Conservation (phyloP, 2,113 vertebrate species). For the Bufo bufo region DNA sequence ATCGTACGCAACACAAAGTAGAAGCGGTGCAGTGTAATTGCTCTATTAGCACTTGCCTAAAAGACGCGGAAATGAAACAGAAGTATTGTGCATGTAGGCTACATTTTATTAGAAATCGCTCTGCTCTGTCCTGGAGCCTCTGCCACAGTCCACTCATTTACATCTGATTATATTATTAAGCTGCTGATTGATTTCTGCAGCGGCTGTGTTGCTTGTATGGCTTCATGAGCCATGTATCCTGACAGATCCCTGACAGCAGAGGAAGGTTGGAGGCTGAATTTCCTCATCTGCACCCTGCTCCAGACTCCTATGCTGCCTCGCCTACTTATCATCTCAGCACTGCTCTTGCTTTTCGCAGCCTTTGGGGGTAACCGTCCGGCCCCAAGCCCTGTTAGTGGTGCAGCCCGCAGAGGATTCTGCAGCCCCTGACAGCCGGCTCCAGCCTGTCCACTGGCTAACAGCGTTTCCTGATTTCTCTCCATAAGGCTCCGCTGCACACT, state of each 20-base stretch:
- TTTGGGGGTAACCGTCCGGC: conserved; percentile 33
- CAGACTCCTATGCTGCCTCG: conserved; percentile 27
- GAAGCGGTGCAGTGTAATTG: not conserved
- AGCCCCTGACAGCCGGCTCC: conserved; percentile 54
- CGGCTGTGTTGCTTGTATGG: conserved; percentile 27
- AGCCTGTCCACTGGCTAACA: conserved; percentile 54
- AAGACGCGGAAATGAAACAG: conserved; percentile 8
- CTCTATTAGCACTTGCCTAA: conserved; percentile 29
- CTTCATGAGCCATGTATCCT: not conserved
- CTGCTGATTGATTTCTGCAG: conserved; percentile 34
- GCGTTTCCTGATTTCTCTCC: conserved; percentile 49
- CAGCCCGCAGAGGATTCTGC: conserved; percentile 42
- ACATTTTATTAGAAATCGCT: not conserved
- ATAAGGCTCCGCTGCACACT: conserved; percentile 8
- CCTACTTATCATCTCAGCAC: conserved; percentile 38
- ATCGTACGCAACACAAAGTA: not conserved
- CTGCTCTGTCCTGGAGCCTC: not conserved
- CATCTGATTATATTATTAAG: conserved; percentile 38
- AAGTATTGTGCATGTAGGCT: not conserved
- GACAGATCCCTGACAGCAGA: conserved; percentile 35
- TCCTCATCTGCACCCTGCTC: conserved; percentile 37
- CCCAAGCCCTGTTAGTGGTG: conserved; percentile 40
- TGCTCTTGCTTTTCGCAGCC: conserved; percentile 13
- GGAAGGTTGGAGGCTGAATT: conserved; percentile 27
- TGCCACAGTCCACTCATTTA: conserved; percentile 3